A percentile compares a stretch with the other conserved stretches of the same genome.
Conservation (phyloP, 2,797 vertebrate genomes). For the Coregonus ussuriensis region DNA sequence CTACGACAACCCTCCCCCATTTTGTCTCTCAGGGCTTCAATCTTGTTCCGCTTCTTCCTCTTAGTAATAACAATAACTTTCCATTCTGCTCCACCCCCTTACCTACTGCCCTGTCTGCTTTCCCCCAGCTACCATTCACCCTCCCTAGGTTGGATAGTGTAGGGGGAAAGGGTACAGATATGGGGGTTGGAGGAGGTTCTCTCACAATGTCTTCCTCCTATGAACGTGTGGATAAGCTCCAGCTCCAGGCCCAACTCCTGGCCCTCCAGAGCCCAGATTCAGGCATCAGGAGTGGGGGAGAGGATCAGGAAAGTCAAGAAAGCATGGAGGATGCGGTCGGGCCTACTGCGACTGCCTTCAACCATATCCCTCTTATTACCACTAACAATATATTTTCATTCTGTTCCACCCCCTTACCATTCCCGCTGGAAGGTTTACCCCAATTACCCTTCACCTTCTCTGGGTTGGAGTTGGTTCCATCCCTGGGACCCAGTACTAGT, state of each 20-base stretch:
- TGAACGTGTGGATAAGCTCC: conserved; percentile 41
- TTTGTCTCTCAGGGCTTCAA: conserved; percentile 18
- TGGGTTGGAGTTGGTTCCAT: neutral
- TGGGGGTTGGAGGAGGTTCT: conserved; percentile 18
- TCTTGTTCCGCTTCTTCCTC: neutral
- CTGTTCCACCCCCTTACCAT: neutral
- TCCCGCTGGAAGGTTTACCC: neutral
- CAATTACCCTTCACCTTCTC: conserved; percentile 3
- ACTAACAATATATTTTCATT: neutral
- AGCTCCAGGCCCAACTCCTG: neutral
- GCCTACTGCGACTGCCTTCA: neutral
- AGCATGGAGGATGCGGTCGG: conserved; percentile 20
- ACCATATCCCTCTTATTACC: neutral
- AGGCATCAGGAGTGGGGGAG: conserved; percentile 25
- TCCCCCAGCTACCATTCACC: neutral
- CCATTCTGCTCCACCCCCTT: neutral
- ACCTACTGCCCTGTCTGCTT: neutral
- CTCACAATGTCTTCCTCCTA: conserved; percentile 48
- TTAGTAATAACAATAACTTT: too few species aligned
- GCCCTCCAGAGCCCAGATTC: conserved; percentile 56
- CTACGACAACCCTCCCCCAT: neutral
- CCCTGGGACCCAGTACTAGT: neutral
- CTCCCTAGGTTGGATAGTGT: neutral
- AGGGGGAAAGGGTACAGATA: neutral
- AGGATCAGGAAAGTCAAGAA: conserved; percentile 57